These are phyloP conservation scores for Empidonax traillii DNA, from an alignment of 2,113 vertebrate species.

Conservation along the genomic window DNA sequence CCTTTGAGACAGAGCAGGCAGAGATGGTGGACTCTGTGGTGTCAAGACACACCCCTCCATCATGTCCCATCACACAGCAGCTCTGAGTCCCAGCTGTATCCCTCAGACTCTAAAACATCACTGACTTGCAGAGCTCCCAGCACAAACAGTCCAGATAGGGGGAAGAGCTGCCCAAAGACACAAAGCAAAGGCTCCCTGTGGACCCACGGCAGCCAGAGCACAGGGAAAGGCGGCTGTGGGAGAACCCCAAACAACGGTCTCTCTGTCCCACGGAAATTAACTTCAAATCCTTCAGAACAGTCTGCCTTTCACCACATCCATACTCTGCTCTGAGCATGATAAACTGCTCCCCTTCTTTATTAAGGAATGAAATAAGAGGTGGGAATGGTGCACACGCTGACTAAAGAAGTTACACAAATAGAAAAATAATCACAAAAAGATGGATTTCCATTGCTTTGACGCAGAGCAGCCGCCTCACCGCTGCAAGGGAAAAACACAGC, in stretches of 20 bases:
- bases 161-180: background rate
- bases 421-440: background rate
- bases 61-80: background rate
- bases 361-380: background rate
- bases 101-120: background rate
- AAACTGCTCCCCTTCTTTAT: background rate
- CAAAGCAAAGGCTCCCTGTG: background rate
- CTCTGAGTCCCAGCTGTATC: background rate
- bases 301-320: background rate
- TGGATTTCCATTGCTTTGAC: background rate
- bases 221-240: background rate
- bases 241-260: background rate
- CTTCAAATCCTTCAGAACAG: constrained; percentile 23
- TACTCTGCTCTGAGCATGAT: background rate
- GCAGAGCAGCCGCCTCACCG: background rate
- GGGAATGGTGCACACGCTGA: background rate
- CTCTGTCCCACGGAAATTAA: background rate
- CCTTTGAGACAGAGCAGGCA: background rate
- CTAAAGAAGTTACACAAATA: background rate
- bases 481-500: background rate
- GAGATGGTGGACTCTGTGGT: background rate
- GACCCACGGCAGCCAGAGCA: background rate
- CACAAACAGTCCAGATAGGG: background rate
- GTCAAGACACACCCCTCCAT: background rate
- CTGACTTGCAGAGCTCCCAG: background rate